Conservation (phyloP, 2,113 vertebrate species). For the Dipodomys spectabilis region DNA sequence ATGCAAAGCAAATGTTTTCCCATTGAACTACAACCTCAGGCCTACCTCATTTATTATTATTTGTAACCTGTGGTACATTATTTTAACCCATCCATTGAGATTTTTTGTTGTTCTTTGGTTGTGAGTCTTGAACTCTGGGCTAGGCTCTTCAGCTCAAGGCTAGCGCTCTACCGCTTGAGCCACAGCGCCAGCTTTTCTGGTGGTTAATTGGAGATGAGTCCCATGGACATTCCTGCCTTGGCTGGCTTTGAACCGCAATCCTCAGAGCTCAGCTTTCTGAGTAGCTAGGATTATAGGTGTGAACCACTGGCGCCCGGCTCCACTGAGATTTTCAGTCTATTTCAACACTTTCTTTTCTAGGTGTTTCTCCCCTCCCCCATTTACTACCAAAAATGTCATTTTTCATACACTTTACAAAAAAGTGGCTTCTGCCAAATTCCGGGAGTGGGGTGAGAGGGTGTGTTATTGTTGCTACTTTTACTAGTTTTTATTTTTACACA, state of each 20-base stretch:
- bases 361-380: background rate
- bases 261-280: too few relatives aligned
- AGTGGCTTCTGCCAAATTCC: background rate
- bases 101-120: background rate
- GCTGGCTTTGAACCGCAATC: too few relatives aligned
- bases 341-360: slow-evolving; percentile 1
- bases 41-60: background rate
- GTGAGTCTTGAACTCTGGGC: too few relatives aligned
- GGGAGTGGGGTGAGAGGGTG: background rate
- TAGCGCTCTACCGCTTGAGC: too few relatives aligned
- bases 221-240: too few relatives aligned
- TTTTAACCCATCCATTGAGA: slow-evolving; percentile 12
- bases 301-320: too few relatives aligned
- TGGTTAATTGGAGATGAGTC: too few relatives aligned
- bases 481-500: background rate
- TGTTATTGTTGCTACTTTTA: background rate
- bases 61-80: background rate
- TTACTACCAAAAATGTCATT: background rate
- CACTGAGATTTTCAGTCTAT: background rate
- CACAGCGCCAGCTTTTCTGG: too few relatives aligned
- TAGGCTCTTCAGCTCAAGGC: too few relatives aligned
- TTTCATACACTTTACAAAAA: background rate
- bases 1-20: background rate
- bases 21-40: background rate
- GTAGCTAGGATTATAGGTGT: too few relatives aligned